phyloP scores from a whole-genome alignment of 2,797 vertebrate genomes.

The Anniella stebbinsi region DNA sequence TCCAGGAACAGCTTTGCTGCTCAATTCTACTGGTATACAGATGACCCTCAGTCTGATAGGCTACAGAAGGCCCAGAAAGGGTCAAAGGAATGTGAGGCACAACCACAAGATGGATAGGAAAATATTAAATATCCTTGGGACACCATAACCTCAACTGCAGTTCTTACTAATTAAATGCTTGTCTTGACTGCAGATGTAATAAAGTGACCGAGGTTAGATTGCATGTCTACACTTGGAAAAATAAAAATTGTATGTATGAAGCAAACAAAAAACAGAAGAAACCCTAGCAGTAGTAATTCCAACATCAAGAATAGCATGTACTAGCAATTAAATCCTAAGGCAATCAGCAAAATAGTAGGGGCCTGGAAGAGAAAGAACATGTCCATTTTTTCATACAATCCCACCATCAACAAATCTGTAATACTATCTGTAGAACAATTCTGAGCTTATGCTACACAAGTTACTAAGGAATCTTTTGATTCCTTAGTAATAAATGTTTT shows the following conservation, averaged over 20 bases:
- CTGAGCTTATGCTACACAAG: not conserved
- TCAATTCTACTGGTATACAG: not conserved
- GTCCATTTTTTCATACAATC: not conserved
- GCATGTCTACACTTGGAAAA: not conserved
- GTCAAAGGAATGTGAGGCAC: slow-evolving; percentile 23
- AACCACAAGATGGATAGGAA: not conserved
- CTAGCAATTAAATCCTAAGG: not conserved
- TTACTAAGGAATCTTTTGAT: not conserved
- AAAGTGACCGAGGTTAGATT: not conserved
- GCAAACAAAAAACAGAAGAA: not conserved
- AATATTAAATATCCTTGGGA: not conserved
- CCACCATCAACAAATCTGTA: not conserved
- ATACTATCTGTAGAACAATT: not conserved
- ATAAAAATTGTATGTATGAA: not conserved
- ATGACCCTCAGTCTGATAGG: slow-evolving; percentile 7
- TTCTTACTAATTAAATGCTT: not conserved
- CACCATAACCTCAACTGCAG: not conserved
- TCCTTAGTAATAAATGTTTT: not conserved
- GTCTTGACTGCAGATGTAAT: not conserved
- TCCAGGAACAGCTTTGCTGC: slow-evolving; percentile 5
- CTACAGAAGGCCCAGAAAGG: slow-evolving; percentile 22
- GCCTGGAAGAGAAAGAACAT: not conserved
- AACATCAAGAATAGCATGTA: not conserved
- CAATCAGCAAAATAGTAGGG: not conserved
- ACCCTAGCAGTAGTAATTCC: not conserved